A percentile compares a stretch with the other conserved stretches of the same genome.
Evolutionary conservation across 2,888 invertebrate genomes (phyloP).

Genomic region (Fragum sueziense): DNA sequence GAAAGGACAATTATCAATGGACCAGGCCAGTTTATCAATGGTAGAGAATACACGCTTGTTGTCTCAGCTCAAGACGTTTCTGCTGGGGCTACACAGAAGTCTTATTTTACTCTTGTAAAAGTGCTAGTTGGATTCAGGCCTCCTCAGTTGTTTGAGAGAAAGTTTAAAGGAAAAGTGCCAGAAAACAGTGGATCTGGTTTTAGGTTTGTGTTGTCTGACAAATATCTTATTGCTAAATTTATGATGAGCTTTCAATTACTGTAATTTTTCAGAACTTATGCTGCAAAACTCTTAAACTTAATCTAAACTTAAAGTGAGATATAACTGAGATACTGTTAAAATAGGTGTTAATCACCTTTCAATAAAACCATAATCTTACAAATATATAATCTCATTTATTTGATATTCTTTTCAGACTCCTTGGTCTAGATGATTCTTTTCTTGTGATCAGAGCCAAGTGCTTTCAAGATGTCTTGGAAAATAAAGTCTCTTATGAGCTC

Average conservation of each 20-base stretch:
- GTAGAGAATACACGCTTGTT: slow-evolving; percentile 97
- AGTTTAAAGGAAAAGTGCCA: slow-evolving; percentile 97
- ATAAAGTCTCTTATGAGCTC: slow-evolving; percentile 91
- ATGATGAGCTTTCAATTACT: too few species aligned
- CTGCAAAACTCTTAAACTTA: too few species aligned
- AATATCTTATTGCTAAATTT: too few species aligned
- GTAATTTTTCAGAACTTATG: too few species aligned
- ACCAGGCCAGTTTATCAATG: slow-evolving; percentile 81
- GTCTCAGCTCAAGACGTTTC: slow-evolving; percentile 88
- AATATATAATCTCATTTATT: background rate
- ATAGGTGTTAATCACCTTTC: too few species aligned
- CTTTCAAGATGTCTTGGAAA: slow-evolving; percentile 90
- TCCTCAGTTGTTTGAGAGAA: slow-evolving; percentile 98
- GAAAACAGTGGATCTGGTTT: slow-evolving; percentile 98
- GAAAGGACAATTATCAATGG: too few species aligned
- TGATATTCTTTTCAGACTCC: slow-evolving; percentile 79
- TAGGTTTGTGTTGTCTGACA: slow-evolving; percentile 87
- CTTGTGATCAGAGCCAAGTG: slow-evolving; percentile 98
- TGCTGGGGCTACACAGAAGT: slow-evolving; percentile 66
- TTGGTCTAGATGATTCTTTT: slow-evolving; percentile 39
- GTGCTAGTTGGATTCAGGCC: slow-evolving; percentile 98
- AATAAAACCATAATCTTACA: background rate
- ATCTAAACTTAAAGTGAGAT: too few species aligned
- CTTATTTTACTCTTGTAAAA: slow-evolving; percentile 77
- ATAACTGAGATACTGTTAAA: too few species aligned